Base-by-base conservation (phyloP, 2,888 invertebrate species). In the Macaria notata region DNA sequence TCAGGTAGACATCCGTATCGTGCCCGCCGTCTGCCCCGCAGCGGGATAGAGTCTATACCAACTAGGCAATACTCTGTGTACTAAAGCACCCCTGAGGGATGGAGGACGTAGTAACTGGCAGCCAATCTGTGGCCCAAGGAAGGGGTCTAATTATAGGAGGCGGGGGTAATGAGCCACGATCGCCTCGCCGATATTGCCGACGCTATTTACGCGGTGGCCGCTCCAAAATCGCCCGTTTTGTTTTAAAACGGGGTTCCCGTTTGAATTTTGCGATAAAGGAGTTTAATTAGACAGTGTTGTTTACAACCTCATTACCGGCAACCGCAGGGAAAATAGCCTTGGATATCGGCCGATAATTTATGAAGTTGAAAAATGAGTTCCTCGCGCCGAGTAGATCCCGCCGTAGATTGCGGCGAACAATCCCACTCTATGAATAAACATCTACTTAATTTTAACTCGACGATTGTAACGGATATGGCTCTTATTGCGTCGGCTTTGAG, bases 211-310 rank as follows among this genome's bases (percentile, higher is more conserved):
- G 86, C 85, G 86, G 87, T 84, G 88, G 89, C 82, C 89, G 85
- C 83, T 86, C 80, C 84, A 87, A 88, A 88, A 89, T 89, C 87
- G 88, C 88, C 86, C 86, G 88, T 88, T 89, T 88, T 89, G 89
- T 90, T 89, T 89, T 89, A 88, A 89, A 89, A 88, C 62, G 88
- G 88, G 86, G 87, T 88, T 84, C 86, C 85, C 88, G 88, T 88
- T 90, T 89, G 89, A 91, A 88, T 90, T 89, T 88, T 83, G 88
- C 89, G 90, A 90, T 91, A 89, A 90, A 89, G 86, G 88, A 89
- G 89, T 90, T 90, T 89, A 91, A 91, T 91, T 90, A 90, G 88
- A 88, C 87, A 82, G 80, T 79, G 86, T 91, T 91, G 89, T 91
- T 91, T 91, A 91, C 89, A 90, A 88, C 87, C 89, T 89, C 89